Percentiles rank a stretch among this genome's conserved stretches.
Conservation (phyloP, 2,888 invertebrate species). For the Atrina japonica region DNA sequence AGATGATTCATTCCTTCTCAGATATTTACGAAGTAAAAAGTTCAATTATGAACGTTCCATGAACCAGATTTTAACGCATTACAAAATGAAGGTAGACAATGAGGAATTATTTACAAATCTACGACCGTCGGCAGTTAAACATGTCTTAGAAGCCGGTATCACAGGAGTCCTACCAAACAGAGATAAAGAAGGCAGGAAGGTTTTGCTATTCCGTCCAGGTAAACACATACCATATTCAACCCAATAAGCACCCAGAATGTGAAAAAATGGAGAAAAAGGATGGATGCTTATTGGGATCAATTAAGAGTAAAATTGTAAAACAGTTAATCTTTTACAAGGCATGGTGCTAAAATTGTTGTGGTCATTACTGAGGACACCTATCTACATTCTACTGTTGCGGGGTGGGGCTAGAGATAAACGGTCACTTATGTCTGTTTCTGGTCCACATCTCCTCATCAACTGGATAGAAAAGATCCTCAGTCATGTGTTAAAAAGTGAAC, state of each 20-base stretch:
- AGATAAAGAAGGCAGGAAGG: conserved; percentile 78
- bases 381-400: too few relatives aligned
- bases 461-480: too few relatives aligned
- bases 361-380: too few relatives aligned
- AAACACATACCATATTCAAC: too few relatives aligned
- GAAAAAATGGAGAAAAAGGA: not conserved
- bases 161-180: conserved; percentile 70
- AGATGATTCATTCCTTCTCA: conserved; percentile 88
- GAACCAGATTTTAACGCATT: conserved; percentile 83
- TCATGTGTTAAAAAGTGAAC: too few relatives aligned
- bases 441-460: too few relatives aligned
- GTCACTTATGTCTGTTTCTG: too few relatives aligned
- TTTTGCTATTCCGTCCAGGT: conserved; percentile 76
- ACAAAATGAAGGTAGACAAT: conserved; percentile 74
- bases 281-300: too few relatives aligned
- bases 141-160: conserved; percentile 73
- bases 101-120: conserved; percentile 75
- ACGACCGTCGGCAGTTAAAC: conserved; percentile 71
- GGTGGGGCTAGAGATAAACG: too few relatives aligned
- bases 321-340: too few relatives aligned
- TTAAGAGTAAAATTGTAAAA: too few relatives aligned
- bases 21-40: conserved; percentile 93
- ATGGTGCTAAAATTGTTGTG: too few relatives aligned
- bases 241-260: not conserved
- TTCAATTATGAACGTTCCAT: conserved; percentile 93